These are phyloP conservation scores for Nettapus auritus DNA, from an alignment of 2,113 vertebrate genomes.

Conservation along the genomic window DNA sequence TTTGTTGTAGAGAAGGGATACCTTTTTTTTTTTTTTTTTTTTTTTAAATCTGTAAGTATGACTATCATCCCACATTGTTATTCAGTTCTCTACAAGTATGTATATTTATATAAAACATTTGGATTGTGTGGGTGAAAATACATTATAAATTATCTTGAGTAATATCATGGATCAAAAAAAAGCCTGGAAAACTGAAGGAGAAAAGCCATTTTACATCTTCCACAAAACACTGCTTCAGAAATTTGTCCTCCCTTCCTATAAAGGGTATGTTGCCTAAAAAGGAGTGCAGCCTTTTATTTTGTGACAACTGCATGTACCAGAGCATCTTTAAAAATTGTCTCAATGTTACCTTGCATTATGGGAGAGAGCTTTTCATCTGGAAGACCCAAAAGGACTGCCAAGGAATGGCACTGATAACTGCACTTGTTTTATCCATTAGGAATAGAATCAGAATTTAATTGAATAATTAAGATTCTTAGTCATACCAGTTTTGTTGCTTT, in stretches of 20 bases:
- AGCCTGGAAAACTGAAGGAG: neutral
- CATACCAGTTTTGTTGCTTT: neutral
- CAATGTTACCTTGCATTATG: neutral
- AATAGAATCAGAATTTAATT: neutral
- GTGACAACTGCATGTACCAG: neutral
- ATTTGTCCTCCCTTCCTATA: neutral
- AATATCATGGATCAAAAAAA: neutral
- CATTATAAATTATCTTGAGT: neutral
- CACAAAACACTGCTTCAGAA: neutral
- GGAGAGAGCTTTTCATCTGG: neutral
- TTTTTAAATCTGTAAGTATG: neutral
- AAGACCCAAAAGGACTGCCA: neutral
- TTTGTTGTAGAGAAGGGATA: neutral
- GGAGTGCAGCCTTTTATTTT: neutral
- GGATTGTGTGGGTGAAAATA: neutral
- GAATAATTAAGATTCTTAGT: neutral
- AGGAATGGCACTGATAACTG: neutral
- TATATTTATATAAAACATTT: neutral
- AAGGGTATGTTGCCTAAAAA: neutral
- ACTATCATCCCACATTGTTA: neutral
- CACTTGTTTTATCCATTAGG: neutral
- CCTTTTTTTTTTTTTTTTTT: neutral
- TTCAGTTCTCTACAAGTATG: neutral
- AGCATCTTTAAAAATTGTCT: neutral
- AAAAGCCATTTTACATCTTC: neutral